Evolutionary conservation across 92 coral and sea anemone genomes (phyloP).

Genomic region (Phymanthus crucifer): DNA sequence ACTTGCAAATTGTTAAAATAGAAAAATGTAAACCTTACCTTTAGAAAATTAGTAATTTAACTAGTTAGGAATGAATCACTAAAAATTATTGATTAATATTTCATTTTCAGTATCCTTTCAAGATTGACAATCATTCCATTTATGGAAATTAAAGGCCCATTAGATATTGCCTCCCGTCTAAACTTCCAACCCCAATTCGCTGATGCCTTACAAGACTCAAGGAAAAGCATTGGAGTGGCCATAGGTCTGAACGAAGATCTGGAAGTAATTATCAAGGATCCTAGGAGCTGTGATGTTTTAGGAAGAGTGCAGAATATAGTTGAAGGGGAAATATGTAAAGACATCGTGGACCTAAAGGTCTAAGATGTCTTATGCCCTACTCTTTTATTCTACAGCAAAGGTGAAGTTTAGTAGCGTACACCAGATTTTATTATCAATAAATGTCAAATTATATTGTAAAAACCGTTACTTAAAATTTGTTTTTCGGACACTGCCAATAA

Average conservation of each 20-base stretch:
- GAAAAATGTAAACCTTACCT: too few species aligned
- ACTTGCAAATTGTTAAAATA: too few species aligned
- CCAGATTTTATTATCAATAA: too few species aligned
- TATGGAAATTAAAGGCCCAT: slow-evolving; percentile 13
- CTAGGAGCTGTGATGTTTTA: too few species aligned
- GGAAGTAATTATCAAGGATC: too few species aligned
- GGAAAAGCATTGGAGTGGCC: slow-evolving; percentile 19
- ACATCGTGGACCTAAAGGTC: too few species aligned
- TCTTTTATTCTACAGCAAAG: slow-evolving; percentile 34
- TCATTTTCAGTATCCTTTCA: too few species aligned
- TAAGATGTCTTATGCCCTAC: slow-evolving; percentile 27
- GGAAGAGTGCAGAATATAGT: slow-evolving; percentile 19
- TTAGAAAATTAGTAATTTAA: too few species aligned
- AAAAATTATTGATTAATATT: too few species aligned
- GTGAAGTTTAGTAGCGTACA: slow-evolving; percentile 1
- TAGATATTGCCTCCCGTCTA: slow-evolving; percentile 9
- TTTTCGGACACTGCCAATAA: background rate
- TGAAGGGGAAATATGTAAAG: slow-evolving; percentile 17
- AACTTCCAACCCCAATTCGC: background rate
- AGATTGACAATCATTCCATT: slow-evolving; percentile 28
- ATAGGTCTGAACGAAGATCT: background rate
- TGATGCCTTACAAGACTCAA: slow-evolving; percentile 17
- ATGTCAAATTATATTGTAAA: background rate
- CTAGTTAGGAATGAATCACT: too few species aligned
- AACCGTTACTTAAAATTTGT: too few species aligned